Evolutionary conservation across 2,888 invertebrate genomes (phyloP), one percentile per base, ranked within the genome.

Genomic region (Holacanthella duospinosa): DNA sequence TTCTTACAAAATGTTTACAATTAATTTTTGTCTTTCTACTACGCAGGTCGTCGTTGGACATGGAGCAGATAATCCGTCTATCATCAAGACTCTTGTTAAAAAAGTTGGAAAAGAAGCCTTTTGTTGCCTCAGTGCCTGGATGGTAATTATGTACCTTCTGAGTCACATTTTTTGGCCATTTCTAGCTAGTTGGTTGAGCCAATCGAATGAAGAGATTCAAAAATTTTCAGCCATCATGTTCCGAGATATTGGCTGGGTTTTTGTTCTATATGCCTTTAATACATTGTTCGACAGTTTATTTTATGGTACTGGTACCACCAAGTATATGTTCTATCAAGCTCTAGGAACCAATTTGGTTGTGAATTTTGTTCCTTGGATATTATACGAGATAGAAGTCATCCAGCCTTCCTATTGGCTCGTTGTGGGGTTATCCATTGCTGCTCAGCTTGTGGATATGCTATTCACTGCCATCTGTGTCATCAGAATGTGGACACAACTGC

Each of bases 201-300:
- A 62, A 27, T 61, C 64, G 9, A 69, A 68, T 43, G 55, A 16
- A 25, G 54, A 61, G 1, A 63, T 65, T 4, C 67, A 69, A 43
- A 57, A 60, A 16, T 19, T 68, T 27, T 69, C 69, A 1, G 44
- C 56, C 0, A 63, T 61, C 12, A 61, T 69, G 64, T 61, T 69
- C n/a, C 43, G 60, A n/a, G 44, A 67, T 16, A 56, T 69, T 55
- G 69, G 69, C 0, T 68, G 67, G 67, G 63, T 68, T 60, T 69
- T 64, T 24, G 62, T 69, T 1, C 21, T 69, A 0, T 69, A 68
- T 54, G 57, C 64, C 2, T 64, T 56, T 12, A 69, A 69, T 29
- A 69, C 66, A 44, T 65, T 66, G 44, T 66, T 69, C 64, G 69
- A 69, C 48, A 62, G 65, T 6, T 56, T 69, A 29, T 69, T 69